phyloP scores from a whole-genome alignment of 2,888 invertebrate species.

The Lepidocyrtinus sp. region DNA sequence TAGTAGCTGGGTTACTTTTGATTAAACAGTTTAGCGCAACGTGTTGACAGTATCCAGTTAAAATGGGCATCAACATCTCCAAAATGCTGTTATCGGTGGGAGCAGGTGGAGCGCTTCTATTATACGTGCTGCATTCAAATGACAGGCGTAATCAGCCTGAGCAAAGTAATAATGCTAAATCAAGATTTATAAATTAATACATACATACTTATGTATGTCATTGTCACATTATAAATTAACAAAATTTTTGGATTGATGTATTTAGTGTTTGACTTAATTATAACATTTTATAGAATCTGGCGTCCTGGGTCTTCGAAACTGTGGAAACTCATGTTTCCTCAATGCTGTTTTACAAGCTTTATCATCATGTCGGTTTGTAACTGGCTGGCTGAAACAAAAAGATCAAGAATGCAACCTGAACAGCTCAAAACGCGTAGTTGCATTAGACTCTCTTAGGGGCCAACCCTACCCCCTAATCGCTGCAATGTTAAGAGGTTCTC shows the following conservation, averaged over 20 bases:
- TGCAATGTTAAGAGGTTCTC: slow-evolving; percentile 82
- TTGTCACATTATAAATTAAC: too few relatives aligned
- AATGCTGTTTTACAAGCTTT: slow-evolving; percentile 93
- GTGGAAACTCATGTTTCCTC: slow-evolving; percentile 93
- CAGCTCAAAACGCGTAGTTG: background rate
- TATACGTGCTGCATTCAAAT: slow-evolving; percentile 35
- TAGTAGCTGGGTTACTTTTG: too few relatives aligned
- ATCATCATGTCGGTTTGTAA: slow-evolving; percentile 88
- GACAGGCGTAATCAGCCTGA: too few relatives aligned
- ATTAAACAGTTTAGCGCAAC: too few relatives aligned
- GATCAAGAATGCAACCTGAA: slow-evolving; percentile 33
- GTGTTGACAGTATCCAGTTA: too few relatives aligned
- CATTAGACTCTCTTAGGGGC: slow-evolving; percentile 71
- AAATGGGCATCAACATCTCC: slow-evolving; percentile 44
- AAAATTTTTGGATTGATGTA: too few relatives aligned
- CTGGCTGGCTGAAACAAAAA: slow-evolving; percentile 81
- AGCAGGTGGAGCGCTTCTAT: slow-evolving; percentile 34
- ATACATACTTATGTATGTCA: too few relatives aligned
- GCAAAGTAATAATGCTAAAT: too few relatives aligned
- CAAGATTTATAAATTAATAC: too few relatives aligned
- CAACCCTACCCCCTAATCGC: slow-evolving; percentile 76
- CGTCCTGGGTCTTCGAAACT: slow-evolving; percentile 84
- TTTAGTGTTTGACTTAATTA: too few relatives aligned
- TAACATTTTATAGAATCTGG: background rate
- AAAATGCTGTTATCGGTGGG: slow-evolving; percentile 43